Base-by-base conservation (phyloP, 2,888 invertebrate species). In the Acronicta leporina region DNA sequence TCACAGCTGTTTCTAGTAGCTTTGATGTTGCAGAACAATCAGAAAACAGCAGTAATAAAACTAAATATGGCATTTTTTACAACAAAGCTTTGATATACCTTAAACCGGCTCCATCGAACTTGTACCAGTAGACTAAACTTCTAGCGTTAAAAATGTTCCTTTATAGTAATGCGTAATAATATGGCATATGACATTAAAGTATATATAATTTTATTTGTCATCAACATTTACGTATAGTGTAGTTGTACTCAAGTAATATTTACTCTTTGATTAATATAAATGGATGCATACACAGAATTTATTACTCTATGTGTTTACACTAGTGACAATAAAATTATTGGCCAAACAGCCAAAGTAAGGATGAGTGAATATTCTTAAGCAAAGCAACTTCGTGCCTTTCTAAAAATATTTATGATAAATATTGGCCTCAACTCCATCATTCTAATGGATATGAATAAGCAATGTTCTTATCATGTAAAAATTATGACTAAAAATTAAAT, bases 1-100 rank as follows among this genome's bases (percentile, higher is more conserved):
- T 47, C 33, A 80, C 71, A 3, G 86, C 84, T 41, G 70, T 78
- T 41, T 85, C 65, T 43, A 77, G 64, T 35, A 84, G 62, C 16
- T 74, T 54, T 5, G 69, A 47, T 20, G 5, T 48, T 46, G 50
- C 47, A 20, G 20, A 41, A 41, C 56, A 47, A 45, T 45, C 16
- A 16, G 35, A 30, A 11, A 41, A 33, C 14, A 52, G 44, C 5
- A 50, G 16, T 16, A 67, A 15, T 11, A 66, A 0, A 11, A n/a
- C 30, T 10, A 57, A 20, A 15, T 20, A 43, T 7, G 0, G 14
- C 73, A 72, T 73, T 13, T 4, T 64, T 56, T 16, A 52, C 51
- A 35, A 10, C 6, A 50, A 44, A 14, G 1, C 3, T 43, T 9
- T 16, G 13, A 25, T 27, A 33, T 33, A 4, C 9, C 0, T 30